phyloP scores from a whole-genome alignment of 37 sponge, comb jelly and placozoan genomes.

The Ianthella basta region DNA sequence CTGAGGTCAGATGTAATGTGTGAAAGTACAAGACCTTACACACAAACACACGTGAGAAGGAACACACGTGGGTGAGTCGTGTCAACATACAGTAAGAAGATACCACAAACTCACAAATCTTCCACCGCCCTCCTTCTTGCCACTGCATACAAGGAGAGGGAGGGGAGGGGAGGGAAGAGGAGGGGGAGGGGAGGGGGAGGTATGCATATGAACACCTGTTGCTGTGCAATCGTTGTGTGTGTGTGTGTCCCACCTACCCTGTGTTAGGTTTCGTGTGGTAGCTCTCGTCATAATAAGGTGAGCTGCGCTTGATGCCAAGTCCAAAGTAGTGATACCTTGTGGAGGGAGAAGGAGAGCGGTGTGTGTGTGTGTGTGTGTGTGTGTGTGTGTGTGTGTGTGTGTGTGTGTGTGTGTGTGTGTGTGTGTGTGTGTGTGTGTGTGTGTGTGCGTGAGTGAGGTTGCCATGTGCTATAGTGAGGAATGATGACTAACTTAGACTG shows the following conservation, averaged over 20 bases:
- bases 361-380: conserved; percentile 25
- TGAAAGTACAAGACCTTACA: not conserved
- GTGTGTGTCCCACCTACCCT: not conserved
- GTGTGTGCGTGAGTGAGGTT: too few species aligned
- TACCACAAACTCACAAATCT: conserved; percentile 27
- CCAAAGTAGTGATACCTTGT: conserved; percentile 96
- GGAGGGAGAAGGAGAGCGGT: not conserved
- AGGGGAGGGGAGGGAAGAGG: not conserved
- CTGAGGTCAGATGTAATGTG: not conserved
- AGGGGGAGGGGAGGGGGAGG: not conserved
- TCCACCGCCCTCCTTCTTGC: conserved; percentile 28
- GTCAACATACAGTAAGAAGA: conserved; percentile 9
- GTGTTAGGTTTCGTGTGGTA: conserved; percentile 40
- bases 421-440: not conserved
- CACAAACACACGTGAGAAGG: conserved; percentile 31
- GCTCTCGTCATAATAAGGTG: conserved; percentile 69
- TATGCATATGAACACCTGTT: too few species aligned
- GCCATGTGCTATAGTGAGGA: not conserved
- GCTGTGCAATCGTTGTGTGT: too few species aligned
- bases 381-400: conserved; percentile 26
- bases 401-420: not conserved
- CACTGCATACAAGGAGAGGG: not conserved
- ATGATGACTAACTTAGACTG: conserved; percentile 79
- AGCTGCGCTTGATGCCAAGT: conserved; percentile 88
- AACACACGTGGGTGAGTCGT: conserved; percentile 37